Evolutionary conservation across 2,888 invertebrate species (phyloP), one percentile per base, ranked within the genome.

Genomic region (Magallana nippona): DNA sequence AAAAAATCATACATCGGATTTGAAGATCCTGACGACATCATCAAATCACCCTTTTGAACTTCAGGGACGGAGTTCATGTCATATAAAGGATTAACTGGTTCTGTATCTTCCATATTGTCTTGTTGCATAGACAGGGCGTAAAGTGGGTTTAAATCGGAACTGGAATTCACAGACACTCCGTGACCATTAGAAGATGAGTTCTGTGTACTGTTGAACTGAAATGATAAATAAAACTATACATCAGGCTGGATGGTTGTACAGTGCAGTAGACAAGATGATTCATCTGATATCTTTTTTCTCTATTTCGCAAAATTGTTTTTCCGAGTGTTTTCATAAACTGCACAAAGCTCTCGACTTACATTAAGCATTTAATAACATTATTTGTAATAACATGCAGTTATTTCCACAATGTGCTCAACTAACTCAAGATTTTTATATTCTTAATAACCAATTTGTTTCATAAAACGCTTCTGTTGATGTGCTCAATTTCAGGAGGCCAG

Each of bases 1-100:
- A 87, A 84, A 22, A 90, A 86, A 82, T 90, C 91, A 78, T 90
- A 89, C 32, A 89, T 81, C 17, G 89, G 88, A 82, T 89, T 89
- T 15, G 87, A 78, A 3, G 88, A 85, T 22, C 85, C 83, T 1
- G 87, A 82, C 44, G 88, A 87, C 17, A 82, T 82, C 79, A 32
- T 88, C 85, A 58, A 82, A 15, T 79, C 71, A 81, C 60, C 77
- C 44, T 87, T 87, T 79, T 87, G 87, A 44, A 82, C 77, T 55
- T 87, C 86, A 78, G 62, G 79, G 55, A 56, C 57, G 10, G 83
- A 80, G 55, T 82, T 81, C 22, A 87, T 60, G 27, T 89, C 89
- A 55, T 85, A 86, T 15, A 89, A 60, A 10, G 85, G 86, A 81
- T 87, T 86, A 58, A 84, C 78, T 27, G 78, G 79, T 63, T 84